Percentiles rank a stretch among this genome's conserved stretches.
These are phyloP conservation scores for Eupithecia vulgata DNA, from an alignment of 2,888 invertebrate species.

Conservation along the genomic window DNA sequence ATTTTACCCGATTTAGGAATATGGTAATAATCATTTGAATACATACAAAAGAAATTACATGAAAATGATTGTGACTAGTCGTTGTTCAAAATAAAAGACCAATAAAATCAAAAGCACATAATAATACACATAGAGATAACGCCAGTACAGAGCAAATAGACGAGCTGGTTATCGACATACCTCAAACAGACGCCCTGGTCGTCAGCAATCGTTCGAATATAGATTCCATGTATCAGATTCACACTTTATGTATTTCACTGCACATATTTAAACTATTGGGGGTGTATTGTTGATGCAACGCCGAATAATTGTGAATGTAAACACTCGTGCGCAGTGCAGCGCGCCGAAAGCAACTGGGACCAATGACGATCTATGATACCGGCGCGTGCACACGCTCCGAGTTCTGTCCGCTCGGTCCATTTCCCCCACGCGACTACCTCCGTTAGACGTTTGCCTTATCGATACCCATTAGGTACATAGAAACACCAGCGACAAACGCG, in stretches of 20 bases:
- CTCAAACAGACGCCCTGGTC: slow-evolving; percentile 41
- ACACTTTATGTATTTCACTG: slow-evolving; percentile 43
- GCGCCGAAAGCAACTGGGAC: slow-evolving; percentile 82
- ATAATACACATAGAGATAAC: slow-evolving; percentile 20
- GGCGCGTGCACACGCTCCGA: slow-evolving; percentile 78
- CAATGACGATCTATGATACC: slow-evolving; percentile 79
- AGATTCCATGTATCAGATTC: slow-evolving; percentile 55
- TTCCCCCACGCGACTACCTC: slow-evolving; percentile 82
- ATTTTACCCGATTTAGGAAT: slow-evolving; percentile 7
- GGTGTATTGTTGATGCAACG: slow-evolving; percentile 58
- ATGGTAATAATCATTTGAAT: not conserved
- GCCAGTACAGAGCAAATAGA: slow-evolving; percentile 18
- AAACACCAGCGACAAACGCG: slow-evolving; percentile 31
- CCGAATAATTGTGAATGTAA: slow-evolving; percentile 60
- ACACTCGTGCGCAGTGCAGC: slow-evolving; percentile 78
- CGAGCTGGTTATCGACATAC: slow-evolving; percentile 37
- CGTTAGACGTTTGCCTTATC: slow-evolving; percentile 75
- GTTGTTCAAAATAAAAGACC: not conserved
- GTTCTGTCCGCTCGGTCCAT: slow-evolving; percentile 80
- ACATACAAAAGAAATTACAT: not conserved
- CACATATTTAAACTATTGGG: slow-evolving; percentile 50
- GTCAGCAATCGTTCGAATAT: slow-evolving; percentile 45
- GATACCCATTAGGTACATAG: slow-evolving; percentile 50
- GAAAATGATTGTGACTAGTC: not conserved
- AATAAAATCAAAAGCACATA: not conserved